Evolutionary conservation across 2,888 invertebrate species (phyloP), one percentile per base, ranked within the genome.

Genomic region (Sarcophaga carnaria): DNA sequence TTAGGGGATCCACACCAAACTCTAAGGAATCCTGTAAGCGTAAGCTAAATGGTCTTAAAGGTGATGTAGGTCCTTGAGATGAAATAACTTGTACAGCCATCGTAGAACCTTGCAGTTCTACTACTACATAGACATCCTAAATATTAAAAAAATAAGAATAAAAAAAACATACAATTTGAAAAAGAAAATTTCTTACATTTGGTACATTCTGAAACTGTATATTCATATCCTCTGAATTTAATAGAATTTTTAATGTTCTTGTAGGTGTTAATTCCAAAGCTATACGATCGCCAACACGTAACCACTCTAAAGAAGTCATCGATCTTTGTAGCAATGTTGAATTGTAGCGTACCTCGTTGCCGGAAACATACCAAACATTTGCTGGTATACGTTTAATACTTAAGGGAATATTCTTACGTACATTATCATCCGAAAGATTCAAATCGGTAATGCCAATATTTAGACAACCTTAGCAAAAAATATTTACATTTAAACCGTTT

Each of bases 181-280:
- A 69, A 14, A 2, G 47, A 10, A 14, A 37, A 63, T 14, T 25
- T 93, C 94, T 94, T 92, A 96, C 96, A 94, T 97, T 97, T 3
- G 97, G 97, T 85, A 98, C 95, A 91, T 96, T 95, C 83, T 96
- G 95, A 81, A 97, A 97, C 54, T 96, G 96, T 10, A 96, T 94
- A 59, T 97, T 97, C 90, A 97, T 95, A 89, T 97, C 96, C 92
- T 97, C 97, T 0, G 97, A 97, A 93, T 98, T 98, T 80, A 97
- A 95, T 89, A 96, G 96, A 88, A 97, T 95, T 87, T 96, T 95
- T 8, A 98, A 94, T 25, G 95, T 95, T 11, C 96, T 95, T 87
- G 97, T 96, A 37, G 94, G 94, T 0, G 96, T 96, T 89, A 96
- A 95, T 91, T 97, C 96, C 27, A 98, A 93, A 0, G 97, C 97